Percentiles rank a stretch among this genome's conserved stretches.
Conservation (phyloP, 2,797 vertebrate species). For the Hypotaenidia philippensis region DNA sequence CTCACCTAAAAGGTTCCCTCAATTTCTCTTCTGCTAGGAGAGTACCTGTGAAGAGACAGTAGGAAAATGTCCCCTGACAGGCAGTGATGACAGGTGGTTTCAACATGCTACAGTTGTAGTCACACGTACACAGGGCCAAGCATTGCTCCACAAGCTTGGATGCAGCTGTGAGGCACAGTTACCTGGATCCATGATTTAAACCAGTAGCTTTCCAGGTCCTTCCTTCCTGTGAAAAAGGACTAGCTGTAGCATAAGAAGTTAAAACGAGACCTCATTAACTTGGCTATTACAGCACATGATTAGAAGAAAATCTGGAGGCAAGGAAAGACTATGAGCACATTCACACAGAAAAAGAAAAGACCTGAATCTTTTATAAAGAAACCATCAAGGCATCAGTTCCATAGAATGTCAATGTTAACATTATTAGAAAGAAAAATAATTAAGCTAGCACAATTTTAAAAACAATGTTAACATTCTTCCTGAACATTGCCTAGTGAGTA, state of each 20-base stretch:
- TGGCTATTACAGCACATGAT: neutral
- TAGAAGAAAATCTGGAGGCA: neutral
- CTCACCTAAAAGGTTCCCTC: neutral
- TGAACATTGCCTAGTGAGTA: neutral
- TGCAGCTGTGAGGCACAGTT: neutral
- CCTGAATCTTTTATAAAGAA: neutral
- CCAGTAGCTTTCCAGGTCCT: neutral
- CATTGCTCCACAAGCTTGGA: accelerated
- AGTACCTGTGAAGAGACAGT: neutral
- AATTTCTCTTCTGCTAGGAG: neutral
- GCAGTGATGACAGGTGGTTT: neutral
- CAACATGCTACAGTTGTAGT: neutral
- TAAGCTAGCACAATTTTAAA: neutral
- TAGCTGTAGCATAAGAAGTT: neutral
- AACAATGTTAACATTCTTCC: neutral
- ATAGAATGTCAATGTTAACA: neutral
- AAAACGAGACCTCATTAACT: neutral
- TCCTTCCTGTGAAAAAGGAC: neutral
- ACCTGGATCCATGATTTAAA: neutral
- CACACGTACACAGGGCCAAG: accelerated
- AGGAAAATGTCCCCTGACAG: neutral
- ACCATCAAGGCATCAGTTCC: neutral
- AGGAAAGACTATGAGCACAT: neutral
- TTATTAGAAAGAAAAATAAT: slow-evolving; percentile 31
- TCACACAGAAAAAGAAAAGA: neutral